A percentile compares a stretch with the other conserved stretches of the same genome.
phyloP scores from a whole-genome alignment of 1,140 invertebrate genomes.

The Leptinotarsa undecemlineata region DNA sequence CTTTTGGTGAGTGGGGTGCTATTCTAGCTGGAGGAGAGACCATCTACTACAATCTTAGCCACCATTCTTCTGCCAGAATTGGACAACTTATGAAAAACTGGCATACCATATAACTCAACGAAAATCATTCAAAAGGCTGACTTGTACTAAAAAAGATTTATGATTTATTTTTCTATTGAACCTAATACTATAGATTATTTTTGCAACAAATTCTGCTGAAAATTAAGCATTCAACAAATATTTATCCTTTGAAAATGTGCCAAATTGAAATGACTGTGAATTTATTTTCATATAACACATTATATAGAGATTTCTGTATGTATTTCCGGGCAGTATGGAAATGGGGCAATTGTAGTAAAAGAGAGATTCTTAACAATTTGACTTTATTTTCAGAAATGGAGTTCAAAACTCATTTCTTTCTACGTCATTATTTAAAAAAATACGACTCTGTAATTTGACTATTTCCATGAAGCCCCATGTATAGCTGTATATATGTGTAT shows the following conservation, averaged over 20 bases:
- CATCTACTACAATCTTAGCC: constrained; percentile 62
- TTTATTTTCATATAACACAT: background rate
- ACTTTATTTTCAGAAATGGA: too few species aligned
- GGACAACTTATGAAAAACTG: constrained; percentile 63
- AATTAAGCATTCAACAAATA: background rate
- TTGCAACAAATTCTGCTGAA: background rate
- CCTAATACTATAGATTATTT: constrained; percentile 1
- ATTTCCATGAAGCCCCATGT: background rate
- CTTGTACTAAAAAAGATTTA: constrained; percentile 16
- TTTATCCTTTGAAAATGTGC: background rate
- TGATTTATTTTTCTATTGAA: constrained; percentile 17
- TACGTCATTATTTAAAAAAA: too few species aligned
- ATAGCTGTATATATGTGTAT: background rate
- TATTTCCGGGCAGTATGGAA: too few species aligned
- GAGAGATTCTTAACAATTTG: too few species aligned
- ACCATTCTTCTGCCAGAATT: constrained; percentile 60
- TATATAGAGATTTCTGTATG: too few species aligned
- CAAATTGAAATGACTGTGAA: constrained; percentile 1
- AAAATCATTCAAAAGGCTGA: constrained; percentile 10
- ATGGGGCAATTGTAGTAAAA: too few species aligned
- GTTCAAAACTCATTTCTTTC: too few species aligned
- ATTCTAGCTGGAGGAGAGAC: constrained; percentile 67
- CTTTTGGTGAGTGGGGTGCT: constrained; percentile 71
- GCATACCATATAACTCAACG: constrained; percentile 51
- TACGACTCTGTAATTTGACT: too few species aligned